Evolutionary conservation across 2,888 invertebrate genomes (phyloP).

Genomic region (Gisinianus flammeolus): DNA sequence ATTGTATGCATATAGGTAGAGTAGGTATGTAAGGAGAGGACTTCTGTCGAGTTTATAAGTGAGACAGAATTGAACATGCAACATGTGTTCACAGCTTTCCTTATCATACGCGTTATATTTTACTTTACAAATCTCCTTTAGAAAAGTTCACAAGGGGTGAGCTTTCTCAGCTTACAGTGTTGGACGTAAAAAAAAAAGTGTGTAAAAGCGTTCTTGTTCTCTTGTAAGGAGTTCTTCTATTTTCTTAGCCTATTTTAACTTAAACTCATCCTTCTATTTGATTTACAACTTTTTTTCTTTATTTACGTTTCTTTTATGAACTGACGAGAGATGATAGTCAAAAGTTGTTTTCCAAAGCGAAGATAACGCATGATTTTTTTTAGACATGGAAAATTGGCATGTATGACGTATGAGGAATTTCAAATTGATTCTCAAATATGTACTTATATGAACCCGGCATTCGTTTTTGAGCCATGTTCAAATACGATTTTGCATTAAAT

Average conservation of each 20-base stretch:
- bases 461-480: too few species aligned
- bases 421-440: too few species aligned
- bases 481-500: too few species aligned
- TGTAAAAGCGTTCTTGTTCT: neutral
- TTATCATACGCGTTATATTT: neutral
- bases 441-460: too few species aligned
- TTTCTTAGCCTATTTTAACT: conserved; percentile 30
- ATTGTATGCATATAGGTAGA: too few species aligned
- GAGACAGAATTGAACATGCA: neutral
- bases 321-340: neutral
- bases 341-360: neutral
- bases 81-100: conserved; percentile 8
- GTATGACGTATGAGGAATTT: too few species aligned
- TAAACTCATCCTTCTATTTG: neutral
- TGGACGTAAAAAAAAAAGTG: neutral
- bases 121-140: neutral
- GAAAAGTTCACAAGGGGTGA: conserved; percentile 3
- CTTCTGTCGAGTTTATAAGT: too few species aligned
- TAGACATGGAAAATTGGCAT: too few species aligned
- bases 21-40: too few species aligned
- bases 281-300: conserved; percentile 17
- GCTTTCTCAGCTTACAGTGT: neutral
- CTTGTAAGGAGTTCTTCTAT: neutral
- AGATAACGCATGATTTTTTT: too few species aligned
- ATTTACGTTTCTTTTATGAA: neutral